A percentile compares a stretch with the other conserved stretches of the same genome.
Evolutionary conservation across 2,113 vertebrate species (phyloP).

Genomic region (Pseudopodoces humilis): DNA sequence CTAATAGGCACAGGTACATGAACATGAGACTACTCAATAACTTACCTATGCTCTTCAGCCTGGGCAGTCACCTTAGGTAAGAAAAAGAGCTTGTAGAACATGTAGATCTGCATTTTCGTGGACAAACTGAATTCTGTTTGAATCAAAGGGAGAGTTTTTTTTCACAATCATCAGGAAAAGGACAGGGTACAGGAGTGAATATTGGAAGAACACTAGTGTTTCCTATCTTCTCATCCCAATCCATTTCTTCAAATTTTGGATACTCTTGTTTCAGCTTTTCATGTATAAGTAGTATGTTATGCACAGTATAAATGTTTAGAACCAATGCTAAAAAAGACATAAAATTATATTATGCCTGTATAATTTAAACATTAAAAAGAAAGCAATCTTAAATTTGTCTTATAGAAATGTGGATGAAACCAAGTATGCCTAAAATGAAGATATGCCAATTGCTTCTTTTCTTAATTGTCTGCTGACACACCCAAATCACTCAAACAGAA

Average conservation of each 20-base stretch:
- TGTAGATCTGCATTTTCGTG: too few species aligned
- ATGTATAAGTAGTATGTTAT: accelerated
- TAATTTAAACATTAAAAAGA: not conserved
- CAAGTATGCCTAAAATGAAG: not conserved
- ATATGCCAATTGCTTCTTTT: not conserved
- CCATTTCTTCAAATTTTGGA: not conserved
- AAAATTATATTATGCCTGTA: not conserved
- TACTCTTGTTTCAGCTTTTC: not conserved
- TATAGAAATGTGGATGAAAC: not conserved
- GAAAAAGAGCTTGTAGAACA: accelerated
- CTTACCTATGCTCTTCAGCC: not conserved
- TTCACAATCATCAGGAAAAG: not conserved
- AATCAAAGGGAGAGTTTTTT: not conserved
- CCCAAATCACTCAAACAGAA: not conserved
- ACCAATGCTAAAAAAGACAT: not conserved
- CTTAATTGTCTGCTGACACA: not conserved
- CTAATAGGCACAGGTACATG: accelerated
- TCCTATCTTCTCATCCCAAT: not conserved
- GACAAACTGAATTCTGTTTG: not conserved
- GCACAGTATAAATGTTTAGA: not conserved
- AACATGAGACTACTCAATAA: not conserved
- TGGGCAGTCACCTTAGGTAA: not conserved
- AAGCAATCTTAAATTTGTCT: not conserved
- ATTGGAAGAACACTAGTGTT: accelerated
- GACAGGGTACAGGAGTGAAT: not conserved